phyloP scores from a whole-genome alignment of 2,888 invertebrate genomes.

The Lasioglossum figueresi region DNA sequence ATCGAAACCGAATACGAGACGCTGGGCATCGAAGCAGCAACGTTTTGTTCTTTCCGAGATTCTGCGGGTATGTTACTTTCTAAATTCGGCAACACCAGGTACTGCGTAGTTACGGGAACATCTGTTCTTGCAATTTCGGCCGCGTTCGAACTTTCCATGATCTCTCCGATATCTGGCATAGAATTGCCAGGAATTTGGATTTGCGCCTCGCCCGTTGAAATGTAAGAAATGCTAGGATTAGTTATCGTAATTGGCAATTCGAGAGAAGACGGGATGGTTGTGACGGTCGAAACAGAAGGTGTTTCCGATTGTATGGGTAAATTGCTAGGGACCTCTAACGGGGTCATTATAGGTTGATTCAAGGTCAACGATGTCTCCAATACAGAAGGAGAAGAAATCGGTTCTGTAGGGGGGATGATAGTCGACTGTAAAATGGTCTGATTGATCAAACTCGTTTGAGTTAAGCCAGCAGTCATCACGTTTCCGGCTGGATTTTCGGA shows the following conservation, averaged over 20 bases:
- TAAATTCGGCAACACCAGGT: slow-evolving; percentile 75
- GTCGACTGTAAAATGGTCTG: slow-evolving; percentile 85
- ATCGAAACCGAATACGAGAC: slow-evolving; percentile 79
- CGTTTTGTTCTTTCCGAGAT: slow-evolving; percentile 61
- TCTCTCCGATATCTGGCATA: slow-evolving; percentile 80
- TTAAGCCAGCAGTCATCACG: slow-evolving; percentile 82
- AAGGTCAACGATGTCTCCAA: slow-evolving; percentile 91
- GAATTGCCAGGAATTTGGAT: slow-evolving; percentile 77
- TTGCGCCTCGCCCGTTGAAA: slow-evolving; percentile 70
- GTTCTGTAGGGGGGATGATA: slow-evolving; percentile 86
- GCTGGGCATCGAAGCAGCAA: slow-evolving; percentile 64
- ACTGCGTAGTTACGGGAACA: slow-evolving; percentile 74
- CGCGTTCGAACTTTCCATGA: slow-evolving; percentile 69
- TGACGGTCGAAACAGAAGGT: slow-evolving; percentile 81
- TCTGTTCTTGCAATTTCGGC: slow-evolving; percentile 64
- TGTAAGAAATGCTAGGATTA: slow-evolving; percentile 87
- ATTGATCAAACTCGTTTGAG: slow-evolving; percentile 87
- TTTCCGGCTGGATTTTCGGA: slow-evolving; percentile 83
- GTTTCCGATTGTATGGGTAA: slow-evolving; percentile 82
- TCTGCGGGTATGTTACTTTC: slow-evolving; percentile 71
- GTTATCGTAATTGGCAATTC: slow-evolving; percentile 91
- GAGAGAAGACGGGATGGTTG: slow-evolving; percentile 88
- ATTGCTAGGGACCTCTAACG: slow-evolving; percentile 89
- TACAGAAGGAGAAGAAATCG: slow-evolving; percentile 86
- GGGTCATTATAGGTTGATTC: slow-evolving; percentile 93